phyloP scores from a whole-genome alignment of 2,113 vertebrate genomes.

The Micronycteris hirsuta region DNA sequence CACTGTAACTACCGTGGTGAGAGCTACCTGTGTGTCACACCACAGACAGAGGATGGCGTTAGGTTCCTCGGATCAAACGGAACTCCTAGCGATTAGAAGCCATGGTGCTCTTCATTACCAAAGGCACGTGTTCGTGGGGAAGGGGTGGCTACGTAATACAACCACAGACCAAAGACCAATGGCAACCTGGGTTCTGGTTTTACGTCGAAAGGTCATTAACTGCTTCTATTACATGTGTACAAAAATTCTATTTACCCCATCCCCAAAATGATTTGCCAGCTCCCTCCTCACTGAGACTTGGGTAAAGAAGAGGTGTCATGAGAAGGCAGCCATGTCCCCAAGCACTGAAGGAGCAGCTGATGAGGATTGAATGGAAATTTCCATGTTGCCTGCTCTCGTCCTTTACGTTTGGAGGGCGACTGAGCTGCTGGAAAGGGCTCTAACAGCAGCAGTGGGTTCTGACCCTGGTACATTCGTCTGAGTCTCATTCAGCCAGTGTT shows the following conservation, averaged over 20 bases:
- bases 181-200: not conserved
- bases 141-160: not conserved
- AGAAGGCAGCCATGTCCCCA: not conserved
- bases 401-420: not conserved
- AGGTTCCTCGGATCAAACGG: constrained; percentile 74
- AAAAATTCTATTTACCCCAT: constrained; percentile 8
- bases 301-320: not conserved
- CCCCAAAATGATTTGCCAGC: not conserved
- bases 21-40: constrained; percentile 78
- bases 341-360: not conserved
- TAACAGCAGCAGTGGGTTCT: not conserved
- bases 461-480: not conserved
- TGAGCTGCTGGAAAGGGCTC: not conserved
- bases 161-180: constrained; percentile 51
- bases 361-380: not conserved
- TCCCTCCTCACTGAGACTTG: not conserved
- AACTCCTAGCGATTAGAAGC: constrained; percentile 72
- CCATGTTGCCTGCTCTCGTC: not conserved
- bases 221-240: not conserved
- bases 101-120: constrained; percentile 67
- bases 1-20: constrained; percentile 86
- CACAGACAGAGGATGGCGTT: constrained; percentile 75
- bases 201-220: not conserved
- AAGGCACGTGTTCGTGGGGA: constrained; percentile 40
- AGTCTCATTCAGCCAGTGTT: not conserved